phyloP scores from a whole-genome alignment of 2,113 vertebrate species.

The Hippocampus mohnikei region DNA sequence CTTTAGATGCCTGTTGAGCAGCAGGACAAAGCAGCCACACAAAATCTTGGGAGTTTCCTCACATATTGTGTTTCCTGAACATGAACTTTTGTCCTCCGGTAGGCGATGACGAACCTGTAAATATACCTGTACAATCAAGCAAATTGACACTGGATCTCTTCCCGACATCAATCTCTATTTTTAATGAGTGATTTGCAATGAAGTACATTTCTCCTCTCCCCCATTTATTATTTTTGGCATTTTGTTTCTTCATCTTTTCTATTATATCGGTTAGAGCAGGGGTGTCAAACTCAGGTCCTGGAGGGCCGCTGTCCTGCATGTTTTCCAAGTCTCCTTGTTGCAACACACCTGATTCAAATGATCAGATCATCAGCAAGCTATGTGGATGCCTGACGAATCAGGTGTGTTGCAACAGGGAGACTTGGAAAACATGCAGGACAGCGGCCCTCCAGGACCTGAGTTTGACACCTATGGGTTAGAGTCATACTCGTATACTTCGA shows the following conservation, averaged over 20 bases:
- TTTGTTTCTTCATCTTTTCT: neutral
- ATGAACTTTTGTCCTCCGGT: neutral
- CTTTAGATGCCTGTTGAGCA: neutral
- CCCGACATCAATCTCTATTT: neutral
- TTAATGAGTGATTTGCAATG: neutral
- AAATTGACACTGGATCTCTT: neutral
- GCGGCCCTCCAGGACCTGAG: too few relatives aligned
- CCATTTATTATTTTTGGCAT: neutral
- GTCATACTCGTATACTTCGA: too few relatives aligned
- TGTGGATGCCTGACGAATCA: too few relatives aligned
- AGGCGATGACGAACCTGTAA: neutral
- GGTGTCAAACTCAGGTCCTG: too few relatives aligned
- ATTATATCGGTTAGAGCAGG: neutral
- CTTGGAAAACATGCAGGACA: too few relatives aligned
- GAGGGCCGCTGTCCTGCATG: too few relatives aligned
- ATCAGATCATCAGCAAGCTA: too few relatives aligned
- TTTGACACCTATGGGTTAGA: too few relatives aligned
- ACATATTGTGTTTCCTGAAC: neutral
- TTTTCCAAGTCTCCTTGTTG: too few relatives aligned
- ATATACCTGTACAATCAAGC: neutral
- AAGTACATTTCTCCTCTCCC: neutral
- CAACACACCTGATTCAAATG: too few relatives aligned
- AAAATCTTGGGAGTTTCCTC: neutral
- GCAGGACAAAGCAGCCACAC: neutral
- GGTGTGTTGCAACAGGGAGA: too few relatives aligned